Evolutionary conservation across 2,888 invertebrate genomes (phyloP).

Genomic region (Acleris emargana): DNA sequence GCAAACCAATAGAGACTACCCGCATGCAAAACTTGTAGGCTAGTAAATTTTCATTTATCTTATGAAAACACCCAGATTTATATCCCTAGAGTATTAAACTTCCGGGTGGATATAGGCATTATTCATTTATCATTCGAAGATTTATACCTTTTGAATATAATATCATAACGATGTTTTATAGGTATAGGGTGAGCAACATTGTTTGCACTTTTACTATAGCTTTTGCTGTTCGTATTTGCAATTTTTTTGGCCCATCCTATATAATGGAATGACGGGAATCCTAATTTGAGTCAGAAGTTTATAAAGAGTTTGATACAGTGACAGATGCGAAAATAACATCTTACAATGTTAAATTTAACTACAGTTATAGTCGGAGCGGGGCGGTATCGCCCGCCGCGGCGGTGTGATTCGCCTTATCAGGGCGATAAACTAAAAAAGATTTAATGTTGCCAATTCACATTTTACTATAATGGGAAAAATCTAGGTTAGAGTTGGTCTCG

Average conservation of each 20-base stretch:
- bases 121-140: constrained; percentile 34
- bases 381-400: no score
- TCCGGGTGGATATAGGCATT: constrained; percentile 26
- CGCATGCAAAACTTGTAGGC: constrained; percentile 25
- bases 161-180: constrained; percentile 21
- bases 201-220: background rate
- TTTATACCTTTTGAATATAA: constrained; percentile 24
- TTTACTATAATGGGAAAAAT: no score
- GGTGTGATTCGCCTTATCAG: no score
- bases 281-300: constrained; percentile 7
- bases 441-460: no score
- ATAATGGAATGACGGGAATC: constrained; percentile 20
- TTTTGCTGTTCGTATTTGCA: background rate
- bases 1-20: constrained; percentile 42
- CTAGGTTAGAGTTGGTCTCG: no score
- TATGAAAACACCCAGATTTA: constrained; percentile 41
- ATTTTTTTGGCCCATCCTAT: no score
- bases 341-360: no score
- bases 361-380: no score
- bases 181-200: background rate
- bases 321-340: no score
- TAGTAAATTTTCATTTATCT: constrained; percentile 43
- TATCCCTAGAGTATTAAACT: constrained; percentile 42
- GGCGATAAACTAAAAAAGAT: no score
- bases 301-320: no score